Conservation (phyloP, 2,113 vertebrate species). For the Ameiurus melas region DNA sequence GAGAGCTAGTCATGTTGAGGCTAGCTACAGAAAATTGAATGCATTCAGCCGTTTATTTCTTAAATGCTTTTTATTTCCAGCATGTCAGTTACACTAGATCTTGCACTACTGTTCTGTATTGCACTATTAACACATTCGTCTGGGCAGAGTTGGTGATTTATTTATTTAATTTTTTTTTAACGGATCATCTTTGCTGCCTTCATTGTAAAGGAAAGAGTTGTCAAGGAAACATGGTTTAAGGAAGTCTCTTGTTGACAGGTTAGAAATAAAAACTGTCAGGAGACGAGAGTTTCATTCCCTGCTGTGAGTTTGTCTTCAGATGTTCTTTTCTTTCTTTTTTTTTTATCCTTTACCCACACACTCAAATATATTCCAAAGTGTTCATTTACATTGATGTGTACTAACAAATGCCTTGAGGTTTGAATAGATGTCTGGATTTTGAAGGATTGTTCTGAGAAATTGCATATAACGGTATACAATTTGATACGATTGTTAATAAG, state of each 20-base stretch:
- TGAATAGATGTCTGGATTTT: conserved; percentile 1
- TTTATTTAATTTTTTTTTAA: neutral
- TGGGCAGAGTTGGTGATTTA: neutral
- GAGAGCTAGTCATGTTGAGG: neutral
- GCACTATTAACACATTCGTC: neutral
- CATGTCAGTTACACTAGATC: neutral
- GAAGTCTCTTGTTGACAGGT: conserved; percentile 40
- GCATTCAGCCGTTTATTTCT: neutral
- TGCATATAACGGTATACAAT: neutral
- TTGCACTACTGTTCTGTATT: neutral
- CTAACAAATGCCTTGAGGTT: neutral
- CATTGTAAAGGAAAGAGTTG: conserved; percentile 13
- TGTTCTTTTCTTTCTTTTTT: neutral
- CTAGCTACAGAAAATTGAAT: neutral
- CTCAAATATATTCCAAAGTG: neutral
- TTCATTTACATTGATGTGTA: neutral
- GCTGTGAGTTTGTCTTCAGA: conserved; percentile 36
- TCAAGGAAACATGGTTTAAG: conserved; percentile 27
- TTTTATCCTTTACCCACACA: neutral
- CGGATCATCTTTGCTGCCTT: neutral
- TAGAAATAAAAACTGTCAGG: conserved; percentile 31
- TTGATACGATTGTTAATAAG: neutral
- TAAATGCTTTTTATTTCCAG: neutral
- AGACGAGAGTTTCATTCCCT: conserved; percentile 2
- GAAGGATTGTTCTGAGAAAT: neutral